These are phyloP conservation scores for Agapornis roseicollis DNA, from an alignment of 2,113 vertebrate genomes.

Conservation along the genomic window DNA sequence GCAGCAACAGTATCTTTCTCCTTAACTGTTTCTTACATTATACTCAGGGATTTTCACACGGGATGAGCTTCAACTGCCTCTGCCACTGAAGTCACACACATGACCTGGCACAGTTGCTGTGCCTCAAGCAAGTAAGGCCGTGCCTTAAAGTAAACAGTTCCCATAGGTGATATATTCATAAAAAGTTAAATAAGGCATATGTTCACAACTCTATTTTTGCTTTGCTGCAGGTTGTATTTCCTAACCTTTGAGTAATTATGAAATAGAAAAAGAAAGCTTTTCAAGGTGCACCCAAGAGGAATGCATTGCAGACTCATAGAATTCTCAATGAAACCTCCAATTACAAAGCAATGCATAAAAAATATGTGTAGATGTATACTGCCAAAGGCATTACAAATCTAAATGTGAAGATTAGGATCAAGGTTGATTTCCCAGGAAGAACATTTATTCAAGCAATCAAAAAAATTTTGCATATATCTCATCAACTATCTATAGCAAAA, in stretches of 20 bases:
- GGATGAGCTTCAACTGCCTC: not conserved
- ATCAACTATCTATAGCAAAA: constrained; percentile 41
- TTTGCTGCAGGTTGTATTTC: not conserved
- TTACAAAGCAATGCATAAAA: constrained; percentile 36
- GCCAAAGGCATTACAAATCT: not conserved
- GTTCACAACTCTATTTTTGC: not conserved
- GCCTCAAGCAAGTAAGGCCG: not conserved
- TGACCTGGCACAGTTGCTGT: not conserved
- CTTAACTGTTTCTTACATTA: not conserved
- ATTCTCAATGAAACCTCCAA: constrained; percentile 28
- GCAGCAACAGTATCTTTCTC: not conserved
- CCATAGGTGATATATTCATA: not conserved
- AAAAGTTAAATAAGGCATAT: not conserved
- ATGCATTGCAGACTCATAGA: not conserved
- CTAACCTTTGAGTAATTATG: not conserved
- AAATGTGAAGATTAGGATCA: constrained; percentile 29
- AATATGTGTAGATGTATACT: not conserved
- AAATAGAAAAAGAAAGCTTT: not conserved
- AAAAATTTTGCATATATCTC: constrained; percentile 38
- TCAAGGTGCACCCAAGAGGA: not conserved
- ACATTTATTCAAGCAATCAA: constrained; percentile 34
- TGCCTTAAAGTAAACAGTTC: not conserved
- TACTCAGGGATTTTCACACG: not conserved
- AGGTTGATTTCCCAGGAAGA: constrained; percentile 18
- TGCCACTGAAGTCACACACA: not conserved